These are phyloP conservation scores for Pungitius pungitius DNA, from an alignment of 2,113 vertebrate genomes.

Conservation along the genomic window DNA sequence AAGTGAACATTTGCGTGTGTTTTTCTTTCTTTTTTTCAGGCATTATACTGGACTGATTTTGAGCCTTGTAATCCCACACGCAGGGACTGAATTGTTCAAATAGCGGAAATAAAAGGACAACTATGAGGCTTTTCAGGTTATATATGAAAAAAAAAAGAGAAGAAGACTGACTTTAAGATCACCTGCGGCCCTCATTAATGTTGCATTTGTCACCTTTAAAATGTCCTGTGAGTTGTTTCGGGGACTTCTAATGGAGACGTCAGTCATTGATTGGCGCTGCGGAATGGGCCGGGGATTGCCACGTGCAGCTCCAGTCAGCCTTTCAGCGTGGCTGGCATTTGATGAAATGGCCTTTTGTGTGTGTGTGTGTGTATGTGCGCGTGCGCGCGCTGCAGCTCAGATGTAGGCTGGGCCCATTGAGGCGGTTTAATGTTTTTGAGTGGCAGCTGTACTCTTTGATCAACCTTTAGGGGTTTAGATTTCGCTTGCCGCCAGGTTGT, in stretches of 20 bases:
- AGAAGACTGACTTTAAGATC: constrained; percentile 26
- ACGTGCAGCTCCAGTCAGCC: constrained; percentile 48
- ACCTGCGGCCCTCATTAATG: constrained; percentile 47
- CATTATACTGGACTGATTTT: constrained; percentile 18
- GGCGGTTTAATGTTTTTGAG: constrained; percentile 54
- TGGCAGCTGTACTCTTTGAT: constrained; percentile 56
- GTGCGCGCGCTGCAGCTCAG: no score
- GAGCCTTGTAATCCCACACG: constrained; percentile 27
- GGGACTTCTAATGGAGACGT: constrained; percentile 59
- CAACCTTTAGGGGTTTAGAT: constrained; percentile 50
- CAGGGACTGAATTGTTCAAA: constrained; percentile 10
- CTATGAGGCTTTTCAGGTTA: constrained; percentile 30
- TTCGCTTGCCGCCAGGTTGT: constrained; percentile 2
- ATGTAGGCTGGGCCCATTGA: constrained; percentile 26
- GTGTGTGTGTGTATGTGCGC: constrained; percentile 32
- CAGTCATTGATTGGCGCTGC: constrained; percentile 62
- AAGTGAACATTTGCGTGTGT: no score
- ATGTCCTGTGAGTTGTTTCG: constrained; percentile 27
- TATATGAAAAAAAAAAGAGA: constrained; percentile 36
- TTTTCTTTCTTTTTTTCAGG: background rate
- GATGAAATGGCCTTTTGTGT: constrained; percentile 68
- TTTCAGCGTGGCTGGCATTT: constrained; percentile 64
- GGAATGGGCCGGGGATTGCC: constrained; percentile 48
- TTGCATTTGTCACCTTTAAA: constrained; percentile 57
- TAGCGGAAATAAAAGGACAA: constrained; percentile 18